Evolutionary conservation across 2,113 vertebrate species (phyloP).

Genomic region (Nestor notabilis): DNA sequence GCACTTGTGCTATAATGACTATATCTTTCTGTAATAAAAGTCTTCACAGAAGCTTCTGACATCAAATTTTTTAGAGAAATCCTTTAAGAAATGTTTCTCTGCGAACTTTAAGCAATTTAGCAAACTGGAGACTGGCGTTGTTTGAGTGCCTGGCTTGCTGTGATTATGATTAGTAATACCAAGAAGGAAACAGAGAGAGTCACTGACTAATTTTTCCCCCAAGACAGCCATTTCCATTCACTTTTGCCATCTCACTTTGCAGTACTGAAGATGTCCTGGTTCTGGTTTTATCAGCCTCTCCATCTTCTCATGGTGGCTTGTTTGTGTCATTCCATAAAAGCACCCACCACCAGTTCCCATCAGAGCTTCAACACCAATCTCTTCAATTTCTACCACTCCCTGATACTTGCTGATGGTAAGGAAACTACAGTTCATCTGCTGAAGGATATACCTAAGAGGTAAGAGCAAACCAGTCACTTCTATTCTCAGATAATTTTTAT

Average conservation of each 20-base stretch:
- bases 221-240: not conserved
- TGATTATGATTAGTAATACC: not conserved
- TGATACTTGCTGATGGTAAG: conserved; percentile 80
- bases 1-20: not conserved
- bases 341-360: not conserved
- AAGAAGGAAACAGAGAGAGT: not conserved
- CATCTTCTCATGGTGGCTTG: not conserved
- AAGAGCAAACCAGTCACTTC: not conserved
- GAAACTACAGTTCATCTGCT: conserved; percentile 80
- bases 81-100: not conserved
- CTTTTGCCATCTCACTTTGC: not conserved
- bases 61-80: not conserved
- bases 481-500: accelerated
- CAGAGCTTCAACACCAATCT: conserved; percentile 12
- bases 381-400: conserved; percentile 61
- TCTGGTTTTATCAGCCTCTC: not conserved
- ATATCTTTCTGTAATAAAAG: not conserved
- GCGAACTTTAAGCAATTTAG: not conserved
- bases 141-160: not conserved
- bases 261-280: conserved; percentile 28
- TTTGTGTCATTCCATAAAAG: not conserved
- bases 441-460: conserved; percentile 86
- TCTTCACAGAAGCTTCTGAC: not conserved
- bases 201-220: not conserved
- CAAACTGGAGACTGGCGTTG: not conserved